These are phyloP conservation scores for Cheilosia vulpina DNA, from an alignment of 2,888 invertebrate species.

Conservation along the genomic window DNA sequence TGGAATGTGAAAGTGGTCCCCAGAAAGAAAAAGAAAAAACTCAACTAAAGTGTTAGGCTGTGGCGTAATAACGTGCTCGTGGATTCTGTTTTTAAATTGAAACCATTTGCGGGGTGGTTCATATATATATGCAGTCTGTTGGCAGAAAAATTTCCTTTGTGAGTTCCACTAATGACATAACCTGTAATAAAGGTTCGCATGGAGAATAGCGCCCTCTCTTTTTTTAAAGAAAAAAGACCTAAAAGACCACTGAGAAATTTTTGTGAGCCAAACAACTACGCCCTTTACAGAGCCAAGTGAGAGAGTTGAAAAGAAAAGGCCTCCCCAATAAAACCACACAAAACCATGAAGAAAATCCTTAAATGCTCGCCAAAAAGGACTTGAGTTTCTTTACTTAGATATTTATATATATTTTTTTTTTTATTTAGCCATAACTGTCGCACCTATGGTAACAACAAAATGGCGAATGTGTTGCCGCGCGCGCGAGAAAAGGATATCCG, in stretches of 20 bases:
- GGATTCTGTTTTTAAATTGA: background rate
- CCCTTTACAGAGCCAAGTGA: background rate
- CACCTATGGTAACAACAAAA: slow-evolving; percentile 51
- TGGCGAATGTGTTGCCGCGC: slow-evolving; percentile 44
- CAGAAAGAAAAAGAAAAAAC: background rate
- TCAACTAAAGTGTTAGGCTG: background rate
- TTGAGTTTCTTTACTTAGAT: slow-evolving; percentile 44
- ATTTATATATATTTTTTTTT: slow-evolving; percentile 2
- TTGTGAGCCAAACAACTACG: background rate
- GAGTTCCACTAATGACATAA: too few species aligned
- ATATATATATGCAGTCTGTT: too few species aligned
- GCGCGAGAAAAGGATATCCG: slow-evolving; percentile 66
- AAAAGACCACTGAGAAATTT: background rate
- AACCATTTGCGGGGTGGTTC: too few species aligned
- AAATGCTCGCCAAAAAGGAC: slow-evolving; percentile 70
- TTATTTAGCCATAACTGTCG: slow-evolving; percentile 54
- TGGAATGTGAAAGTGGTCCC: slow-evolving; percentile 38
- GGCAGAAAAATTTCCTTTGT: too few species aligned
- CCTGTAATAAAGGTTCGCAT: too few species aligned
- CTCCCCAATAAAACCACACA: slow-evolving; percentile 30
- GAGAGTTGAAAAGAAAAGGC: background rate
- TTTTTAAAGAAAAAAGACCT: too few species aligned
- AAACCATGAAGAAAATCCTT: slow-evolving; percentile 63
- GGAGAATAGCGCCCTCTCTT: too few species aligned
- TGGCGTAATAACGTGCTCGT: background rate